These are phyloP conservation scores for Fregetta grallaria DNA, from an alignment of 2,113 vertebrate species.

Conservation along the genomic window DNA sequence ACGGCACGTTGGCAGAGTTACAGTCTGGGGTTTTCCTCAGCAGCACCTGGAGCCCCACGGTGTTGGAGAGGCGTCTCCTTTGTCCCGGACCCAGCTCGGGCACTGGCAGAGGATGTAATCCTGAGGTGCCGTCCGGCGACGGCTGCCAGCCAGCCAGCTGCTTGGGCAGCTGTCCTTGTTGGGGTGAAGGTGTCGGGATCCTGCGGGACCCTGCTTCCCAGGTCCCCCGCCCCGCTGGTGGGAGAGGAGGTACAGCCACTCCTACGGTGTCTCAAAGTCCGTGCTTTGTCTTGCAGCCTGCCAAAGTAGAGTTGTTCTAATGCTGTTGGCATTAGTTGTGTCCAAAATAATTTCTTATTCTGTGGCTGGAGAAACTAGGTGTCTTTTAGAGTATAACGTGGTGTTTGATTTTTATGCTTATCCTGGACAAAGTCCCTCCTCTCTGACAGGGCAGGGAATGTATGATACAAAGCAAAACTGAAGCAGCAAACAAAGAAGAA, in stretches of 20 bases:
- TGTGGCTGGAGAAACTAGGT: not conserved
- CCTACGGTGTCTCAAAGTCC: not conserved
- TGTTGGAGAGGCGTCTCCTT: not conserved
- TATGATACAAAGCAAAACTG: not conserved
- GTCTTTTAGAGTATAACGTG: not conserved
- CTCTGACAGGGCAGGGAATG: not conserved
- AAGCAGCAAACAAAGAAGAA: not conserved
- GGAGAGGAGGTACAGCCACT: not conserved
- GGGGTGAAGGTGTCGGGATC: not conserved
- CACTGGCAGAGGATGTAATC: not conserved
- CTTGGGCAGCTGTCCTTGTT: not conserved
- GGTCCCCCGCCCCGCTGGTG: not conserved
- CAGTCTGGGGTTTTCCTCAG: not conserved
- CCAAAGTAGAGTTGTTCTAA: not conserved
- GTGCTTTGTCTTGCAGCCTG: not conserved
- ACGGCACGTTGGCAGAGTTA: rapidly evolving
- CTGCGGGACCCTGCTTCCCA: not conserved
- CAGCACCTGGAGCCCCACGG: not conserved
- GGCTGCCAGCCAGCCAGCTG: not conserved
- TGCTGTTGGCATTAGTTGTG: not conserved
- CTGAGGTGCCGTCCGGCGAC: rapidly evolving
- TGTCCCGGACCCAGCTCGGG: not conserved
- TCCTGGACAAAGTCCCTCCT: not conserved
- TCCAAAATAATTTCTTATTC: not conserved
- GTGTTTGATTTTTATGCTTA: not conserved